phyloP scores from a whole-genome alignment of 2,888 invertebrate genomes.

The Spialia ferax region DNA sequence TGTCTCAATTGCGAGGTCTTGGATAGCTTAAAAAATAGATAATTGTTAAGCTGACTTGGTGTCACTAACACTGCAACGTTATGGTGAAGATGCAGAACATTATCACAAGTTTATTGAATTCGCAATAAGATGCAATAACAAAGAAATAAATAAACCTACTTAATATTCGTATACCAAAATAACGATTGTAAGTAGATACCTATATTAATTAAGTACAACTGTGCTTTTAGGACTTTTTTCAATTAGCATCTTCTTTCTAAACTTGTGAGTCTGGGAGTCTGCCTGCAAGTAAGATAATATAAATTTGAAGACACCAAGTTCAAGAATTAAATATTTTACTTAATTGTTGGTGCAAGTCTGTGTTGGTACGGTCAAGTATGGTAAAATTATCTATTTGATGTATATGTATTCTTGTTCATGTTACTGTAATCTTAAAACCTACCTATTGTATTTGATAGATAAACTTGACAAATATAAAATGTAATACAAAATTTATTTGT shows the following conservation, averaged over 20 bases:
- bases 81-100: conserved; percentile 7
- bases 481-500: conserved; percentile 83
- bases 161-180: too few relatives aligned
- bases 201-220: neutral
- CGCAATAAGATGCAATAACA: neutral
- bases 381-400: conserved; percentile 54
- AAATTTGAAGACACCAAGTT: conserved; percentile 29
- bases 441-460: conserved; percentile 78
- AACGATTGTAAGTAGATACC: too few relatives aligned
- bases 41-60: conserved; percentile 30
- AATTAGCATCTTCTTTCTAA: conserved; percentile 9
- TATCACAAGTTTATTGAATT: conserved; percentile 13
- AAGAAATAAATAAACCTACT: too few relatives aligned
- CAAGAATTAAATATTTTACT: conserved; percentile 33
- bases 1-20: conserved; percentile 14
- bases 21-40: conserved; percentile 7
- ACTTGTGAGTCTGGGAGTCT: conserved; percentile 14
- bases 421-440: conserved; percentile 81
- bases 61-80: conserved; percentile 13
- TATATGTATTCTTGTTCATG: conserved; percentile 78
- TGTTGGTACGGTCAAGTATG: conserved; percentile 60
- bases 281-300: conserved; percentile 1
- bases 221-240: neutral
- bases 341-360: conserved; percentile 72
- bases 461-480: conserved; percentile 79